Percentiles rank a stretch among this genome's conserved stretches.
phyloP scores from a whole-genome alignment of 2,797 vertebrate species.

The Pteropus rufus region DNA sequence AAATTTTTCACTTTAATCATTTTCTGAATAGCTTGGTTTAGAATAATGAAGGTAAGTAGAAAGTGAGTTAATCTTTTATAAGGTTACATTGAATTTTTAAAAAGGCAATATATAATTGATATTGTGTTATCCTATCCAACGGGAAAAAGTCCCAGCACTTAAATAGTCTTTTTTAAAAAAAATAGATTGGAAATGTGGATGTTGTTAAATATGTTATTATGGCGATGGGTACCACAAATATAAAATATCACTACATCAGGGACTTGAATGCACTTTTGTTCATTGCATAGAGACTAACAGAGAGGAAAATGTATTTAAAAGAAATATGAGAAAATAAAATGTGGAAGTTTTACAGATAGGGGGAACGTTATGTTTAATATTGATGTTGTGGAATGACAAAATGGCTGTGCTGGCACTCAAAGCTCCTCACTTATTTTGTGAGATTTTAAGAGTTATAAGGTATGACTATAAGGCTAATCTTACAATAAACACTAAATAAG shows the following conservation, averaged over 20 bases:
- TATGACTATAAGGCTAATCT: slow-evolving; percentile 26
- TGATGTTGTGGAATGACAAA: slow-evolving; percentile 54
- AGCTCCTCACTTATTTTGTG: slow-evolving; percentile 73
- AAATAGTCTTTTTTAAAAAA: slow-evolving; percentile 44
- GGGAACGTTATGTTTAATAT: slow-evolving; percentile 74
- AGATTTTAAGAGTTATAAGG: slow-evolving; percentile 59
- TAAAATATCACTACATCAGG: slow-evolving; percentile 80
- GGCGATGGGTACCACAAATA: slow-evolving; percentile 64
- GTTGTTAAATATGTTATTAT: slow-evolving; percentile 35
- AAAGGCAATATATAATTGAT: slow-evolving; percentile 79
- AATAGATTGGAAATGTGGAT: slow-evolving; percentile 66
- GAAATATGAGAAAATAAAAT: slow-evolving; percentile 76
- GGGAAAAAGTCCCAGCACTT: slow-evolving; percentile 52
- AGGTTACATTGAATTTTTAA: slow-evolving; percentile 53
- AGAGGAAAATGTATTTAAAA: slow-evolving; percentile 78
- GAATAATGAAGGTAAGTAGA: slow-evolving; percentile 78
- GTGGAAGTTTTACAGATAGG: slow-evolving; percentile 78
- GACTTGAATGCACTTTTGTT: slow-evolving; percentile 83
- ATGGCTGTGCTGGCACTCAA: slow-evolving; percentile 73
- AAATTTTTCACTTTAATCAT: slow-evolving; percentile 74
- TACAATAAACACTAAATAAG: slow-evolving; percentile 37
- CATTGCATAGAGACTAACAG: slow-evolving; percentile 70
- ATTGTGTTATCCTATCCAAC: slow-evolving; percentile 70
- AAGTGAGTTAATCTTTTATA: slow-evolving; percentile 78
- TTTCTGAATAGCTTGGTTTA: slow-evolving; percentile 78